phyloP scores from a whole-genome alignment of 2,888 invertebrate species.

The Volucella bombylans region DNA sequence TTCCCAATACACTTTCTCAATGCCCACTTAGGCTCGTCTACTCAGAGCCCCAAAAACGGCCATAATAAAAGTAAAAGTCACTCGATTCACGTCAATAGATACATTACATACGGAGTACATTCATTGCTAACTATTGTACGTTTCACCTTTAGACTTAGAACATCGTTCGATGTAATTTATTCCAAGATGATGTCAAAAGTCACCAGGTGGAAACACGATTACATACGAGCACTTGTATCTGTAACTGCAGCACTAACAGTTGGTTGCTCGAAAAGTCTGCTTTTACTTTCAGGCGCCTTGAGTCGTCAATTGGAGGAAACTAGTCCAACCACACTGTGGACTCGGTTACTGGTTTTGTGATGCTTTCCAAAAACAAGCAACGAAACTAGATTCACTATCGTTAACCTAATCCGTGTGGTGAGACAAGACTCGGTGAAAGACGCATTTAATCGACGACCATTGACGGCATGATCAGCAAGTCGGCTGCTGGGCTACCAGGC shows the following conservation, averaged over 20 bases:
- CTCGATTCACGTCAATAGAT: not conserved
- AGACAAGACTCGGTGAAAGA: not conserved
- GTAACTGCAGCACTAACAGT: too few species aligned
- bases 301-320: constrained; percentile 9
- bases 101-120: not conserved
- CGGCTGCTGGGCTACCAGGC: too few species aligned
- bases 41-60: not conserved
- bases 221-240: not conserved
- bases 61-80: constrained; percentile 15
- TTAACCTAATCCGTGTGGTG: constrained; percentile 36
- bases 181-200: constrained; percentile 32
- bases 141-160: constrained; percentile 14
- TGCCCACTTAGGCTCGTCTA: constrained; percentile 9
- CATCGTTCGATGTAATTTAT: constrained; percentile 10
- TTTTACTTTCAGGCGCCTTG: constrained; percentile 1
- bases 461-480: too few species aligned
- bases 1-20: constrained; percentile 47
- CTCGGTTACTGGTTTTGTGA: constrained; percentile 25
- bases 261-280: not conserved
- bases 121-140: not conserved
- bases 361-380: constrained; percentile 20
- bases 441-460: not conserved
- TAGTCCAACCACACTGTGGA: constrained; percentile 19
- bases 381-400: constrained; percentile 49
- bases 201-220: not conserved